phyloP scores from a whole-genome alignment of 2,888 invertebrate genomes.

The Lycocerus yunnanus region DNA sequence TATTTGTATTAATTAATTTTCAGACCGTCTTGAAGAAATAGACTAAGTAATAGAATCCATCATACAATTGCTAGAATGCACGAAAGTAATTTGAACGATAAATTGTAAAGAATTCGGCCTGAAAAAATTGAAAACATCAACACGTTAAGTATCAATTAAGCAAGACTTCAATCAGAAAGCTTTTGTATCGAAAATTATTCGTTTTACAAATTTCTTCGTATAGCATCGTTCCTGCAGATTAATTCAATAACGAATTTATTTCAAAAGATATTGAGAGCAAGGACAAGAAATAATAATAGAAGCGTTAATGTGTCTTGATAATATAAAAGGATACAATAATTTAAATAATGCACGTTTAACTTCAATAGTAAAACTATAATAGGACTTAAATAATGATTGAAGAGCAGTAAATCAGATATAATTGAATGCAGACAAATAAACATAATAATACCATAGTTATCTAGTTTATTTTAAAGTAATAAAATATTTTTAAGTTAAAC shows the following conservation, averaged over 20 bases:
- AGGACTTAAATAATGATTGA: not conserved
- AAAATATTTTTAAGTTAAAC: not conserved
- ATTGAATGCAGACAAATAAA: not conserved
- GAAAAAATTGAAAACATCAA: not conserved
- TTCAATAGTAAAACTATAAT: not conserved
- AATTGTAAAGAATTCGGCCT: not conserved
- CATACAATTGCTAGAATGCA: not conserved
- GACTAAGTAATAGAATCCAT: not conserved
- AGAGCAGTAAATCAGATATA: not conserved
- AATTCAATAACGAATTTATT: not conserved
- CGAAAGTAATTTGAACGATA: not conserved
- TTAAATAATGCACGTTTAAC: not conserved
- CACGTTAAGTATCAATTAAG: not conserved
- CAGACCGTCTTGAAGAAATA: not conserved
- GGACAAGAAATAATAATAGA: constrained; percentile 4
- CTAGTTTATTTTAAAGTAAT: not conserved
- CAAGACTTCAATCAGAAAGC: not conserved
- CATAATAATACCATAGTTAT: not conserved
- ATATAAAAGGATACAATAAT: constrained; percentile 6
- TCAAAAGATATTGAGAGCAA: constrained; percentile 11
- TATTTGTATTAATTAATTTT: not conserved
- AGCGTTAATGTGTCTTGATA: not conserved
- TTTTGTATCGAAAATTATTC: not conserved
- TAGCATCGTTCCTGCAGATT: not conserved
- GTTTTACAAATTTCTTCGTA: not conserved